phyloP scores from a whole-genome alignment of 2,113 vertebrate genomes.

The Menura novaehollandiae region DNA sequence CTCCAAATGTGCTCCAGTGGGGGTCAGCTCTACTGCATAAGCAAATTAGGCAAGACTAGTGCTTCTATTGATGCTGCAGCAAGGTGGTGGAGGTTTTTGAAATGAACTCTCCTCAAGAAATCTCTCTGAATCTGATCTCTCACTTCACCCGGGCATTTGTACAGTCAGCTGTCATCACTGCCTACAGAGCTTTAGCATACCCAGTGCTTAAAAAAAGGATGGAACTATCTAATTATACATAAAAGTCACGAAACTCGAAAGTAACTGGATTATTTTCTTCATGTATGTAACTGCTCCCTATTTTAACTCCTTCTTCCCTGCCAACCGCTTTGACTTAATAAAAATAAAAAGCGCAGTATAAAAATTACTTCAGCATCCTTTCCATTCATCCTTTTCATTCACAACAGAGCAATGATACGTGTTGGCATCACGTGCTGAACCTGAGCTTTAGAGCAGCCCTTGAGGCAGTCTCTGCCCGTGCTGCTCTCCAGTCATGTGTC shows the following conservation, averaged over 20 bases:
- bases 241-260: not conserved
- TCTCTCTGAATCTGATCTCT: not conserved
- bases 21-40: not conserved
- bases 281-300: not conserved
- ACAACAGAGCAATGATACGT: rapidly evolving
- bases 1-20: not conserved
- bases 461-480: not conserved
- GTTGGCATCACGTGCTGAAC: not conserved
- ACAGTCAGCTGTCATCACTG: conserved; percentile 13
- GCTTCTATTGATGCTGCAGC: not conserved
- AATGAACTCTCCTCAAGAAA: not conserved
- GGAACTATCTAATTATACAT: not conserved
- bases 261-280: not conserved
- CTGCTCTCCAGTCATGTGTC: not conserved
- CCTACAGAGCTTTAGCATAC: not conserved
- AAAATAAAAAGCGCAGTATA: not conserved
- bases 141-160: not conserved
- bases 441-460: not conserved
- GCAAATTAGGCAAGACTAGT: not conserved
- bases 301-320: not conserved
- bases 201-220: not conserved
- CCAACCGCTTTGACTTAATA: not conserved
- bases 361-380: not conserved
- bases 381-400: not conserved
- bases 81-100: not conserved